Percentiles rank a stretch among this genome's conserved stretches.
Evolutionary conservation across 1,140 invertebrate species (phyloP).

Genomic region (Drosophila ohnishii): DNA sequence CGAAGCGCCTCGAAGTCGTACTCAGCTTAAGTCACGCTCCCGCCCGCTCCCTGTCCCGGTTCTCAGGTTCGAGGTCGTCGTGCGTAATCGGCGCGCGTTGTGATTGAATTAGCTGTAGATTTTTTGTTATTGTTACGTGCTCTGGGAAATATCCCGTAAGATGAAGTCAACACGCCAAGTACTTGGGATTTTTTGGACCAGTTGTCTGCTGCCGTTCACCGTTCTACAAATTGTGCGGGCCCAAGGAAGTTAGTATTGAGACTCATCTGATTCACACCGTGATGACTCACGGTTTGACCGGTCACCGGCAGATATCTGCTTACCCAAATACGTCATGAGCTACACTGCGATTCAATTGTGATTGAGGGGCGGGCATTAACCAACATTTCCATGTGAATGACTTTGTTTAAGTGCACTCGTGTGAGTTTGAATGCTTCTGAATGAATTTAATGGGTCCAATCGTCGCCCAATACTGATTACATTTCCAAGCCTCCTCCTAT

Average conservation of each 20-base stretch:
- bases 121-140: constrained; percentile 15
- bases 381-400: constrained; percentile 10
- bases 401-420: constrained; percentile 22
- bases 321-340: constrained; percentile 11
- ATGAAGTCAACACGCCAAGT: constrained; percentile 43
- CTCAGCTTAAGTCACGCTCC: background rate
- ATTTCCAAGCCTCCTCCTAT: constrained; percentile 12
- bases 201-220: constrained; percentile 25
- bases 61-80: constrained; percentile 34
- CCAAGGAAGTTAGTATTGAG: constrained; percentile 63
- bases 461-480: constrained; percentile 22
- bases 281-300: constrained; percentile 32
- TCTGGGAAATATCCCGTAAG: constrained; percentile 40
- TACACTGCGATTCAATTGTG: constrained; percentile 6
- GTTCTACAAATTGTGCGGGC: constrained; percentile 38
- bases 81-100: constrained; percentile 28
- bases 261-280: constrained; percentile 39
- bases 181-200: constrained; percentile 39
- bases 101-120: constrained; percentile 20
- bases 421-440: constrained; percentile 10
- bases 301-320: constrained; percentile 19
- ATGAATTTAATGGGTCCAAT: constrained; percentile 18
- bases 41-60: constrained; percentile 2
- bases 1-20: constrained; percentile 6
- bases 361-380: constrained; percentile 1